A percentile compares a stretch with the other conserved stretches of the same genome.
These are phyloP conservation scores for Seira ritae DNA, from an alignment of 2,888 invertebrate genomes.

Conservation along the genomic window DNA sequence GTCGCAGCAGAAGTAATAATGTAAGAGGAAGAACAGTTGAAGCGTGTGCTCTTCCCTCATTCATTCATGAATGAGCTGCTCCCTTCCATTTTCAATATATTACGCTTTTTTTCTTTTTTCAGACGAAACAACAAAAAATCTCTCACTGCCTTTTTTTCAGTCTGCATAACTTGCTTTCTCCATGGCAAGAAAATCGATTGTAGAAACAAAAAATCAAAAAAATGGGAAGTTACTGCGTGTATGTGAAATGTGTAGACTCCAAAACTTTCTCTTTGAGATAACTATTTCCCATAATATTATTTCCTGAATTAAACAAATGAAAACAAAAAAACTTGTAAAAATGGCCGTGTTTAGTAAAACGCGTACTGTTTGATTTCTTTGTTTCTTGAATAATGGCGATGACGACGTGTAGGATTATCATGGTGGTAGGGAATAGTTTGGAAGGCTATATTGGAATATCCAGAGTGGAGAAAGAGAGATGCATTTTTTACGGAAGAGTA, in stretches of 20 bases:
- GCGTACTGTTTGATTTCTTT: neutral
- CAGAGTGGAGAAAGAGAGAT: neutral
- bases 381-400: neutral
- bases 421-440: neutral
- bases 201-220: too few species aligned
- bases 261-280: neutral
- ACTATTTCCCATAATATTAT: neutral
- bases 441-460: neutral
- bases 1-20: slow-evolving; percentile 1
- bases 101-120: too few species aligned
- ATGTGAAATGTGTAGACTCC: neutral
- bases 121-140: neutral
- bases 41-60: neutral
- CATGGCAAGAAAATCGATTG: too few species aligned
- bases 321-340: neutral
- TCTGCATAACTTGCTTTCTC: too few species aligned
- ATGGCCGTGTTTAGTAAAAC: neutral
- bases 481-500: neutral
- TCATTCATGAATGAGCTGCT: slow-evolving; percentile 11
- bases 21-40: slow-evolving; percentile 11
- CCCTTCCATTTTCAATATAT: slow-evolving; percentile 3
- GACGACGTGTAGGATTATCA: neutral
- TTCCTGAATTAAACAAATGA: neutral
- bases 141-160: neutral
- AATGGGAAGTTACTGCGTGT: too few species aligned